Evolutionary conservation across 2,797 vertebrate genomes (phyloP), one percentile per base, ranked within the genome.

Genomic region (Spinus pinus): DNA sequence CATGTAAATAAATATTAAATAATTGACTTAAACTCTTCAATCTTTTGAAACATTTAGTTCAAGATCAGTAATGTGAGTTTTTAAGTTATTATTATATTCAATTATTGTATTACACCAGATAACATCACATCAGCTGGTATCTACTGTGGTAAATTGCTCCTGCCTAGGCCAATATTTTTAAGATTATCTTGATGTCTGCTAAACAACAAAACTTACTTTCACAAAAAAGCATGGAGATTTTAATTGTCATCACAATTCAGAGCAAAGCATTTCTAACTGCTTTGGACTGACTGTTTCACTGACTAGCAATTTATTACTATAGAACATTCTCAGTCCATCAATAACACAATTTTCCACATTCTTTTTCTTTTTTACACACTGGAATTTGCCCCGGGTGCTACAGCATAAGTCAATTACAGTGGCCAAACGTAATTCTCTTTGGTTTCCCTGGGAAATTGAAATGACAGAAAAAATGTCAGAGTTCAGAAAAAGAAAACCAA

Each of bases 401-500:
- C 69, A 96, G 91, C n/a, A 10, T 86, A 96, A 95, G 82, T 92
- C 85, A 93, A 88, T 95, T 95, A 94, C 60, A 65, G 73, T 81
- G 88, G 57, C 67, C 73, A 93, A 75, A 95, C 61, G 66, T 77
- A 96, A 47, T 64, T 93, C 86, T 90, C 46, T 80, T 33, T 93
- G 88, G 87, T 90, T 96, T 96, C 88, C 60, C 78, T 70, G 81
- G 77, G 82, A 95, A 96, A 95, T 82, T 90, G 85, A 94, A 97
- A 94, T 75, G 35, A 91, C 62, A 90, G 70, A 64, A 96, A 96
- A 93, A 96, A 95, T 57, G 93, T 91, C 90, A 94, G 77, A 93
- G 90, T 96, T 94, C 88, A 94, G 70, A 64, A 90, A 86, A 94
- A 92, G 86, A 94, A 95, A 97, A 86, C 85, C 87, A 80, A 94